phyloP scores from a whole-genome alignment of 2,113 vertebrate species.

The Scartelaos histophorus region DNA sequence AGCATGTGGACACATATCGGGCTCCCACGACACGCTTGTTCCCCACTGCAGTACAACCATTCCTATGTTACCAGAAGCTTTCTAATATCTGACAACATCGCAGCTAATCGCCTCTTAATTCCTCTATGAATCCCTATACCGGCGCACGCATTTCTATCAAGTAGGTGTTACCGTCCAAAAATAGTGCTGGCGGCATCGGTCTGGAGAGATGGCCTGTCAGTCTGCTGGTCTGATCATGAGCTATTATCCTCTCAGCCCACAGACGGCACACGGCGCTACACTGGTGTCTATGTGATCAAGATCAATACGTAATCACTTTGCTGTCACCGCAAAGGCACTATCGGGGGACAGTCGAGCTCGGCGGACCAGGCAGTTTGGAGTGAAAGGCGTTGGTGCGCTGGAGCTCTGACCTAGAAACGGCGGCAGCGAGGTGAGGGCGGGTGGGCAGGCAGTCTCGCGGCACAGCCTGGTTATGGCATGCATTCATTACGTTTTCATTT shows the following conservation, averaged over 20 bases:
- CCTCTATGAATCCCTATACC: constrained; percentile 33
- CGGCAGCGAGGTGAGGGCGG: background rate
- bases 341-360: constrained; percentile 47
- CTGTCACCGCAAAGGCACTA: constrained; percentile 57
- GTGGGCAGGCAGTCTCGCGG: constrained; percentile 20
- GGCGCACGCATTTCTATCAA: constrained; percentile 59
- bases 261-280: constrained; percentile 55
- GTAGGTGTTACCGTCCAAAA: constrained; percentile 58
- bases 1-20: constrained; percentile 55
- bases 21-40: constrained; percentile 58
- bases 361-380: constrained; percentile 54
- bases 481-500: constrained; percentile 30
- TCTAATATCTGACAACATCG: constrained; percentile 58
- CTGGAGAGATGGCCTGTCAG: constrained; percentile 58
- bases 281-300: constrained; percentile 67
- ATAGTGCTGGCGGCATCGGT: constrained; percentile 55
- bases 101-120: constrained; percentile 66
- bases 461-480: constrained; percentile 30
- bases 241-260: constrained; percentile 65
- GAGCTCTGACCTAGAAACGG: constrained; percentile 65
- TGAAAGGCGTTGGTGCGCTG: constrained; percentile 40
- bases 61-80: constrained; percentile 62
- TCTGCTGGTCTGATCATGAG: constrained; percentile 65
- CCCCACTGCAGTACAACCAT: constrained; percentile 62
- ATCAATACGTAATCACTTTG: constrained; percentile 76